A percentile compares a stretch with the other conserved stretches of the same genome.
Conservation (phyloP, 1,140 invertebrate genomes). For the Macrostomum lignano region DNA sequence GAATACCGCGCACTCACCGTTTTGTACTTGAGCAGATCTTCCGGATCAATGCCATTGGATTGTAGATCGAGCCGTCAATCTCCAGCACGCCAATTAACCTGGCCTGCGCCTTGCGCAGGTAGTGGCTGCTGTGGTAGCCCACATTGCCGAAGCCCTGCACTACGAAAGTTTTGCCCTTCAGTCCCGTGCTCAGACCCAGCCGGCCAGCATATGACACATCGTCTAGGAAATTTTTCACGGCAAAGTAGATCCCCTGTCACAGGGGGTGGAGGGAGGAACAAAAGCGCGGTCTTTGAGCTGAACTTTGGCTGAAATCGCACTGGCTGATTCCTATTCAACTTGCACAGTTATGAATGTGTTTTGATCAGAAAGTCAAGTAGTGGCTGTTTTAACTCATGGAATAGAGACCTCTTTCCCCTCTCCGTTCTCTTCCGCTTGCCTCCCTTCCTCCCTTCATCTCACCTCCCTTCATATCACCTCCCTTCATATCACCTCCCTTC, state of each 20-base stretch:
- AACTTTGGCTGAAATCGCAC: too few relatives aligned
- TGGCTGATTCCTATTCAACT: too few relatives aligned
- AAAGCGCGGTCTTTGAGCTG: too few relatives aligned
- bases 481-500: too few relatives aligned
- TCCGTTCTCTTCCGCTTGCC: too few relatives aligned
- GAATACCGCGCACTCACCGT: constrained; percentile 29
- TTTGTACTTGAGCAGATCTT: constrained; percentile 37
- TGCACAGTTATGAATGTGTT: too few relatives aligned
- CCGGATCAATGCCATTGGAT: constrained; percentile 84
- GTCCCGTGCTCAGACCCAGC: constrained; percentile 72
- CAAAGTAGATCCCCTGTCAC: constrained; percentile 79
- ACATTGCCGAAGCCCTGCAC: constrained; percentile 97
- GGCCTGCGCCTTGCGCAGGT: constrained; percentile 71
- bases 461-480: too few relatives aligned
- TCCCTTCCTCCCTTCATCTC: too few relatives aligned
- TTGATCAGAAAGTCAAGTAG: too few relatives aligned
- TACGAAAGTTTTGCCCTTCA: constrained; percentile 86
- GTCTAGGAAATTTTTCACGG: constrained; percentile 82
- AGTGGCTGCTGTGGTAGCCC: constrained; percentile 82
- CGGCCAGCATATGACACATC: constrained; percentile 84
- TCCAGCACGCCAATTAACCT: constrained; percentile 76
- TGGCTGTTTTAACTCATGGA: too few relatives aligned
- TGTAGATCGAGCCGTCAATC: constrained; percentile 64
- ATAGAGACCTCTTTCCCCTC: too few relatives aligned
- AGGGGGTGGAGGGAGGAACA: too few relatives aligned